phyloP scores from a whole-genome alignment of 2,888 invertebrate genomes.

The Rapana venosa region DNA sequence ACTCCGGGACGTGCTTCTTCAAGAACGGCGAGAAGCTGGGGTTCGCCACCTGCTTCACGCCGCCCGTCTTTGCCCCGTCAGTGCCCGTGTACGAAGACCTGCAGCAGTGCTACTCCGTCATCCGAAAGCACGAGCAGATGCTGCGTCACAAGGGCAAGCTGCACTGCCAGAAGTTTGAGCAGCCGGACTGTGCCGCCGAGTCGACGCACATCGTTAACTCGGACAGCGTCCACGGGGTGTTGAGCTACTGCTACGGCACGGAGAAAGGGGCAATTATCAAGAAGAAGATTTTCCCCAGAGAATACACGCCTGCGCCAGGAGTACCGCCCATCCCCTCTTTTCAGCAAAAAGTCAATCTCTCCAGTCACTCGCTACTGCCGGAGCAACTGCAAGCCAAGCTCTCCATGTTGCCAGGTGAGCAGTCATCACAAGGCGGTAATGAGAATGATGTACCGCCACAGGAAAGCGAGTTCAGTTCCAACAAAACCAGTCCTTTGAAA shows the following conservation, averaged over 20 bases:
- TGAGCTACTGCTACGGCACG: too few relatives aligned
- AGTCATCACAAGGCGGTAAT: not conserved
- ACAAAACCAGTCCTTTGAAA: not conserved
- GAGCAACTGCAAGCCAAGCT: not conserved
- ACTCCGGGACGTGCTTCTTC: conserved; percentile 38
- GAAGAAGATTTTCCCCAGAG: not conserved
- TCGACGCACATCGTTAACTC: not conserved
- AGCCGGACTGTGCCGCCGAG: not conserved
- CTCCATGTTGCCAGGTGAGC: not conserved
- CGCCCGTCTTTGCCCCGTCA: not conserved
- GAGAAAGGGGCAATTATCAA: not conserved
- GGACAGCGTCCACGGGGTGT: not conserved
- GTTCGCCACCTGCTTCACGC: conserved; percentile 34
- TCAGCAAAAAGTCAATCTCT: too few relatives aligned
- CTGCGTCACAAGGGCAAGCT: not conserved
- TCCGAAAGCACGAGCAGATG: conserved; percentile 7
- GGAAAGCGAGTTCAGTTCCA: not conserved
- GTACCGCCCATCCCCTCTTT: not conserved
- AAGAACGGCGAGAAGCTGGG: conserved; percentile 26
- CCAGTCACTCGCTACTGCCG: not conserved
- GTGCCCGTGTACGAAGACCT: not conserved
- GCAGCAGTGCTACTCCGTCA: conserved; percentile 23
- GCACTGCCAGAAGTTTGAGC: not conserved
- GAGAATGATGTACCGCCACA: not conserved
- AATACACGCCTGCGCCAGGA: too few relatives aligned